Percentiles rank a stretch among this genome's conserved stretches.
Evolutionary conservation across 2,888 invertebrate genomes (phyloP).

Genomic region (Deladenus siricidicola): DNA sequence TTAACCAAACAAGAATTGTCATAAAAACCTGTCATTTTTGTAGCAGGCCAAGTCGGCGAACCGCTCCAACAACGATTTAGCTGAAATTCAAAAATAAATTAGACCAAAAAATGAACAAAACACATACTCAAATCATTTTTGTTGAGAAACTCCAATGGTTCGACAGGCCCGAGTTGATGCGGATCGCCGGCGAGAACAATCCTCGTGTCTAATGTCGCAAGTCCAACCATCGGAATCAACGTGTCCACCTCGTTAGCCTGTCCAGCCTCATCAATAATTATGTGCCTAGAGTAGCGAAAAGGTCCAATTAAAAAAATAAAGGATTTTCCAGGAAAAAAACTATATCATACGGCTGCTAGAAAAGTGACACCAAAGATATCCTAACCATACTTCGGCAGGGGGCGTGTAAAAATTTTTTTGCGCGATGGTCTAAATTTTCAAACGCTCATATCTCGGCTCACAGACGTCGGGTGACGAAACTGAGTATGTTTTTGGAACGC

Average conservation of each 20-base stretch:
- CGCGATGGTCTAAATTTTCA: too few species aligned
- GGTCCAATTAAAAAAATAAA: too few species aligned
- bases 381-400: too few species aligned
- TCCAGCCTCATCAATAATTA: constrained; percentile 20
- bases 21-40: constrained; percentile 12
- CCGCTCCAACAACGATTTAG: constrained; percentile 18
- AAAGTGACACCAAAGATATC: too few species aligned
- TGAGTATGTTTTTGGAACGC: too few species aligned
- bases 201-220: constrained; percentile 6
- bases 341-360: too few species aligned
- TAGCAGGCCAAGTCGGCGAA: constrained; percentile 4
- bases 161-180: constrained; percentile 21
- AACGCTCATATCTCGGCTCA: too few species aligned
- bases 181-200: constrained; percentile 22
- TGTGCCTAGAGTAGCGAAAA: too few species aligned
- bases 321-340: too few species aligned
- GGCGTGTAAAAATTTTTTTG: too few species aligned
- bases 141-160: constrained; percentile 8
- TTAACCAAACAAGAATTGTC: too few species aligned
- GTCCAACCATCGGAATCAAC: constrained; percentile 16
- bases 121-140: constrained; percentile 5
- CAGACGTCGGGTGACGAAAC: too few species aligned
- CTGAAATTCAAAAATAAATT: constrained; percentile 1
- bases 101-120: background rate
- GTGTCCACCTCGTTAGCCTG: constrained; percentile 21